phyloP scores from a whole-genome alignment of 2,888 invertebrate genomes.

The Pedicia rivosa region DNA sequence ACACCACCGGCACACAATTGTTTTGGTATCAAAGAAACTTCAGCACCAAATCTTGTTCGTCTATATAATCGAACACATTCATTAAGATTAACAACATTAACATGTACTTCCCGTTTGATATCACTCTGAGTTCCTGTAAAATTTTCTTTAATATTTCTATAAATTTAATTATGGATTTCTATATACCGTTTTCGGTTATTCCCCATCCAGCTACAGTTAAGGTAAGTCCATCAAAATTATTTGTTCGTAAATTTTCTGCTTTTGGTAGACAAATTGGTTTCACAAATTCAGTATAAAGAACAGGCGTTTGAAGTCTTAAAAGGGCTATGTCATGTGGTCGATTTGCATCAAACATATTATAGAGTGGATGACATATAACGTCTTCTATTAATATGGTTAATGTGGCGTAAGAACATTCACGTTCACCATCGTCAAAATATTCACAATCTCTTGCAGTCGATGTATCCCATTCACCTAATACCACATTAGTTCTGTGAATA shows the following conservation, averaged over 20 bases:
- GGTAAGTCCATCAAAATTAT: constrained; percentile 29
- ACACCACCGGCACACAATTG: constrained; percentile 46
- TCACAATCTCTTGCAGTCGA: constrained; percentile 34
- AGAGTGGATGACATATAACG: constrained; percentile 46
- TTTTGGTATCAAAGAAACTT: constrained; percentile 23
- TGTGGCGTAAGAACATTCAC: constrained; percentile 31
- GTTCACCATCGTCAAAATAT: too few species aligned
- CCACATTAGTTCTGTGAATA: constrained; percentile 9
- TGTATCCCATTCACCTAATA: constrained; percentile 36
- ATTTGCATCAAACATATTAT: constrained; percentile 37
- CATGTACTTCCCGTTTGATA: constrained; percentile 34
- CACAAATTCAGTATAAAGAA: constrained; percentile 33
- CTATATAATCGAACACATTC: constrained; percentile 38
- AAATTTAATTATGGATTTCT: neutral
- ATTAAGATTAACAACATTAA: constrained; percentile 31
- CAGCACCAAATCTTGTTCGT: neutral
- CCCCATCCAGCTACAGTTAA: constrained; percentile 50
- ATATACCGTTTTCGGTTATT: constrained; percentile 33
- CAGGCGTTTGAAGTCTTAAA: constrained; percentile 38
- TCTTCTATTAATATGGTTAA: constrained; percentile 44
- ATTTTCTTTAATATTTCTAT: neutral
- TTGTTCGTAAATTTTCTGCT: constrained; percentile 18
- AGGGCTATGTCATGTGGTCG: constrained; percentile 58
- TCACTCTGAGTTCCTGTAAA: constrained; percentile 28
- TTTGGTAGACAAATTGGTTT: constrained; percentile 28